Evolutionary conservation across 2,888 invertebrate species (phyloP).

Genomic region (Smittia sp.): DNA sequence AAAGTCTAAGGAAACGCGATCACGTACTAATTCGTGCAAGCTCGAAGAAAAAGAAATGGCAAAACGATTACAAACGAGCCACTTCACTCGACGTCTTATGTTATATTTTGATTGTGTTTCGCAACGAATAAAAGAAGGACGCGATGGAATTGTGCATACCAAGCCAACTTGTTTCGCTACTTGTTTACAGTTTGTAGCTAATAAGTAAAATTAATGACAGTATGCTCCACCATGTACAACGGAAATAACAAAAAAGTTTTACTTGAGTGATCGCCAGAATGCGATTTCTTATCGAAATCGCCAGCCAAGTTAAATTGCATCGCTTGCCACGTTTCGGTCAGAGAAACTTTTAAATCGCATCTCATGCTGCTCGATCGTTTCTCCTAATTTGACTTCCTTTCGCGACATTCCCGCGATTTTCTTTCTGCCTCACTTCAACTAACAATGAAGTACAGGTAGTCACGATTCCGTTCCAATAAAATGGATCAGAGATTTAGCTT

Average conservation of each 20-base stretch:
- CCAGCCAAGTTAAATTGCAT: no score
- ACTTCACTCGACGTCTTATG: not conserved
- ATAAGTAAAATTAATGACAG: not conserved
- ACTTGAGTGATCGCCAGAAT: not conserved
- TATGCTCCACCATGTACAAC: conserved; percentile 23
- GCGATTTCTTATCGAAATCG: no score
- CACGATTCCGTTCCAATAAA: conserved; percentile 3
- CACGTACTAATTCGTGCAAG: conserved; percentile 23
- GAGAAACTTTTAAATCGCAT: no score
- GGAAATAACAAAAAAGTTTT: conserved; percentile 20
- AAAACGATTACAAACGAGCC: not conserved
- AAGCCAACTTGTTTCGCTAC: not conserved
- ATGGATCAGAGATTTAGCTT: not conserved
- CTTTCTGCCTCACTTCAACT: no score
- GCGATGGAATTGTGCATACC: conserved; percentile 9
- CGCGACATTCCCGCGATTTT: no score
- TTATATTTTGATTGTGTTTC: conserved; percentile 9
- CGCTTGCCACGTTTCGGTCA: no score
- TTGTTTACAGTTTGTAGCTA: conserved; percentile 17
- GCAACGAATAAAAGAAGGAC: conserved; percentile 7
- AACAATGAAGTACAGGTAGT: not conserved
- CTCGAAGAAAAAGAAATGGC: conserved; percentile 5
- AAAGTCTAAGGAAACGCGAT: conserved; percentile 28
- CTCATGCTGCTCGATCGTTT: no score
- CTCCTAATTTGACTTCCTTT: no score